Conservation (phyloP, 1,140 invertebrate genomes). For the Bombyx mandarina region DNA sequence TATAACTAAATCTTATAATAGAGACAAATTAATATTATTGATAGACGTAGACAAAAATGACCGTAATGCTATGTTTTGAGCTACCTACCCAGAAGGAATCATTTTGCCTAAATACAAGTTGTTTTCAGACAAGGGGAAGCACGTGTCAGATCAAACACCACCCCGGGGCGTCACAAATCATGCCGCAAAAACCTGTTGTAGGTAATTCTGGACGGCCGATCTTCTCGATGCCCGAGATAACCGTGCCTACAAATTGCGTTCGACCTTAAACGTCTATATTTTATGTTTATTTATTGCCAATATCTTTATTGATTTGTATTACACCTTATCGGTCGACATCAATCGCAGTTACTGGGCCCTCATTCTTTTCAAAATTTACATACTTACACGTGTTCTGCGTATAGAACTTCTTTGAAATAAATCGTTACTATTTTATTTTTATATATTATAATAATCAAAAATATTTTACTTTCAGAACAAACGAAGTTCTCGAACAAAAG, state of each 20-base stretch:
- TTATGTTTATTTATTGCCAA: conserved; percentile 60
- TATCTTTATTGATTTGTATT: conserved; percentile 24
- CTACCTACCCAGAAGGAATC: conserved; percentile 24
- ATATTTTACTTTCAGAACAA: too few relatives aligned
- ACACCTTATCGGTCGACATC: conserved; percentile 1
- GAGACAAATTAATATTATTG: too few relatives aligned
- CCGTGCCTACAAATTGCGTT: conserved; percentile 58
- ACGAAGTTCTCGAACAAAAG: too few relatives aligned
- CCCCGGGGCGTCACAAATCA: conserved; percentile 64
- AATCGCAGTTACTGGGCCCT: conserved; percentile 1
- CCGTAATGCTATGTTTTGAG: conserved; percentile 5
- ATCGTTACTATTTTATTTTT: too few relatives aligned
- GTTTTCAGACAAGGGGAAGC: conserved; percentile 43
- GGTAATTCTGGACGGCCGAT: conserved; percentile 53
- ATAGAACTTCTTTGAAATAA: too few relatives aligned
- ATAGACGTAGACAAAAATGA: too few relatives aligned
- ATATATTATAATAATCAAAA: too few relatives aligned
- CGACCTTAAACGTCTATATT: conserved; percentile 60
- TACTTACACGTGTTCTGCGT: too few relatives aligned
- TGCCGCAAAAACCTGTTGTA: conserved; percentile 63
- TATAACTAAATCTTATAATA: too few relatives aligned
- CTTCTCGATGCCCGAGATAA: conserved; percentile 50
- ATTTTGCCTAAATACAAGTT: conserved; percentile 54
- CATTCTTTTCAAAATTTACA: background rate
- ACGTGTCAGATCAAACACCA: conserved; percentile 52